A percentile compares a stretch with the other conserved stretches of the same genome.
phyloP scores from a whole-genome alignment of 2,888 invertebrate genomes.

The Petrophora chlorosata region DNA sequence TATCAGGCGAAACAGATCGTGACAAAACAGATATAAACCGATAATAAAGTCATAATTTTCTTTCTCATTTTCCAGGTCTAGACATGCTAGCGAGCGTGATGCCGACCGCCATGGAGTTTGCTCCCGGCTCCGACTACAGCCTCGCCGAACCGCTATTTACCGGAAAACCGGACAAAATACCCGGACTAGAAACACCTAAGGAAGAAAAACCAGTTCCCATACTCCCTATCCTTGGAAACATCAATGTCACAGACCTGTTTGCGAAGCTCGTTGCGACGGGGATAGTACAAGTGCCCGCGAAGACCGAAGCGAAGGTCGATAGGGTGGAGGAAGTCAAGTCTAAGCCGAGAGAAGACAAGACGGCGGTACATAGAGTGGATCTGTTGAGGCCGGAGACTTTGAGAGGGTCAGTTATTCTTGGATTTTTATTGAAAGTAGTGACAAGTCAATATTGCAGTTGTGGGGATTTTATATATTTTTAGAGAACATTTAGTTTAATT shows the following conservation, averaged over 20 bases:
- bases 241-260: constrained; percentile 93
- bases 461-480: too few relatives aligned
- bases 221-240: constrained; percentile 60
- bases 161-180: constrained; percentile 58
- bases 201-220: constrained; percentile 57
- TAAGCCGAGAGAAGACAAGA: constrained; percentile 61
- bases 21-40: too few relatives aligned
- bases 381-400: constrained; percentile 88
- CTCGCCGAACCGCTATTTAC: constrained; percentile 71
- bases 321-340: constrained; percentile 46
- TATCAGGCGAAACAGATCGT: too few relatives aligned
- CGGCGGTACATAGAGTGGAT: constrained; percentile 85
- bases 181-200: constrained; percentile 63
- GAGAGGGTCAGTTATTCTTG: constrained; percentile 84
- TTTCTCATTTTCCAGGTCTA: constrained; percentile 64
- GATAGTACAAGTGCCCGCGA: constrained; percentile 54
- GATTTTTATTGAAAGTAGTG: background rate
- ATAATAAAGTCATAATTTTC: too few relatives aligned
- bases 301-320: constrained; percentile 47
- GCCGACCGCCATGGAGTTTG: constrained; percentile 84
- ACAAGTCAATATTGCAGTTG: too few relatives aligned
- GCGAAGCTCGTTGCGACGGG: constrained; percentile 93
- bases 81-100: constrained; percentile 87
- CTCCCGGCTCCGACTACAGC: constrained; percentile 83
- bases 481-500: too few relatives aligned